A percentile compares a stretch with the other conserved stretches of the same genome.
Conservation (phyloP, 2,797 vertebrate species). For the Brachyalestes nurse region DNA sequence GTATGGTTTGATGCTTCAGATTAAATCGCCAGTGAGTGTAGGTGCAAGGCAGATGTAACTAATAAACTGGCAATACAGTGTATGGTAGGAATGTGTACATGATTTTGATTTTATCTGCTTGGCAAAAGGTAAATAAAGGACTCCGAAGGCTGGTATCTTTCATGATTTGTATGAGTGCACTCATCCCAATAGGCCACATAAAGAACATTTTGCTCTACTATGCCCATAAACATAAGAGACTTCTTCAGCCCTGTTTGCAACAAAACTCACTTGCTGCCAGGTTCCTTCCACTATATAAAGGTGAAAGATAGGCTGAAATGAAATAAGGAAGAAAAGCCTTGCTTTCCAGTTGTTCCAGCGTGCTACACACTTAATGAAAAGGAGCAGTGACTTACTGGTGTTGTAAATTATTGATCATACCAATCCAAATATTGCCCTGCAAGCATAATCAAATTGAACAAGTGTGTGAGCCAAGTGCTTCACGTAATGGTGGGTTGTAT, state of each 20-base stretch:
- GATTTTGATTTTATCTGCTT: neutral
- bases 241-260: conserved; percentile 15
- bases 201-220: conserved; percentile 1
- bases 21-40: neutral
- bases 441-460: conserved; percentile 41
- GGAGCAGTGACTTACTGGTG: conserved; percentile 11
- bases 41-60: neutral
- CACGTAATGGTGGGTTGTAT: conserved; percentile 11
- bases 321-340: conserved; percentile 4
- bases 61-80: neutral
- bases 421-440: conserved; percentile 27
- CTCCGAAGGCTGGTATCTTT: neutral
- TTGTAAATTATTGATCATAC: conserved; percentile 41
- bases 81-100: neutral
- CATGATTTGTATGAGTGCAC: conserved; percentile 1
- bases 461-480: conserved; percentile 16
- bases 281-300: conserved; percentile 24
- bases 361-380: conserved; percentile 21
- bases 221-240: conserved; percentile 10
- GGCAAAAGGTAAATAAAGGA: neutral
- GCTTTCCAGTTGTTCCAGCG: conserved; percentile 13
- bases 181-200: neutral
- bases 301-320: conserved; percentile 10
- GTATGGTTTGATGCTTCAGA: neutral
- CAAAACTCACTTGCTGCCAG: neutral